These are phyloP conservation scores for Smithornis capensis DNA, from an alignment of 2,113 vertebrate genomes.

Conservation along the genomic window DNA sequence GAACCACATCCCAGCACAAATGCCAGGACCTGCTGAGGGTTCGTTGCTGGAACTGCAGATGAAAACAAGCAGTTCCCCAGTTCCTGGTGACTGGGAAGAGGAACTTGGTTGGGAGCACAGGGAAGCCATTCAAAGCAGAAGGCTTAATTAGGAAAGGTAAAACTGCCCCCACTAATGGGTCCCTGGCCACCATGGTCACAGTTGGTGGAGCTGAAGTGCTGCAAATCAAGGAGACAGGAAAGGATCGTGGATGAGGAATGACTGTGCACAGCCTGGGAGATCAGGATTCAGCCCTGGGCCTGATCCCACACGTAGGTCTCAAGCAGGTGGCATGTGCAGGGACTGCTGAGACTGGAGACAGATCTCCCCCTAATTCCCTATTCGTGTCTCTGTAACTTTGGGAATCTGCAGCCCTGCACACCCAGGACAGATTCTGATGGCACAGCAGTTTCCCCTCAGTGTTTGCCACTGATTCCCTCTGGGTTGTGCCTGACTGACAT, in stretches of 20 bases:
- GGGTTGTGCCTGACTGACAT: neutral
- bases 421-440: neutral
- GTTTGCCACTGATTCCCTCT: neutral
- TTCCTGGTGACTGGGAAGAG: neutral
- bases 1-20: neutral
- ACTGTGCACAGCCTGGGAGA: neutral
- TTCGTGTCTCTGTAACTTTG: neutral
- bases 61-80: neutral
- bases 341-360: neutral
- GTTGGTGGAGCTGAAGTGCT: neutral
- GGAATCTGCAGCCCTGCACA: neutral
- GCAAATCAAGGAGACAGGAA: neutral
- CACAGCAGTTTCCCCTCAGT: neutral
- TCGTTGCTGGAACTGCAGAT: neutral
- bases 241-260: too few relatives aligned
- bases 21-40: accelerated
- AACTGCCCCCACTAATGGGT: neutral
- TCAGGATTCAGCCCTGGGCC: neutral
- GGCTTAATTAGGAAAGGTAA: neutral
- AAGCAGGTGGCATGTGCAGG: neutral
- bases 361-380: neutral
- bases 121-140: neutral
- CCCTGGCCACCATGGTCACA: neutral
- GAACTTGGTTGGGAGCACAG: accelerated
- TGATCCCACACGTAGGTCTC: neutral